phyloP scores from a whole-genome alignment of 2,113 vertebrate species.

The Nesospiza acunhae region DNA sequence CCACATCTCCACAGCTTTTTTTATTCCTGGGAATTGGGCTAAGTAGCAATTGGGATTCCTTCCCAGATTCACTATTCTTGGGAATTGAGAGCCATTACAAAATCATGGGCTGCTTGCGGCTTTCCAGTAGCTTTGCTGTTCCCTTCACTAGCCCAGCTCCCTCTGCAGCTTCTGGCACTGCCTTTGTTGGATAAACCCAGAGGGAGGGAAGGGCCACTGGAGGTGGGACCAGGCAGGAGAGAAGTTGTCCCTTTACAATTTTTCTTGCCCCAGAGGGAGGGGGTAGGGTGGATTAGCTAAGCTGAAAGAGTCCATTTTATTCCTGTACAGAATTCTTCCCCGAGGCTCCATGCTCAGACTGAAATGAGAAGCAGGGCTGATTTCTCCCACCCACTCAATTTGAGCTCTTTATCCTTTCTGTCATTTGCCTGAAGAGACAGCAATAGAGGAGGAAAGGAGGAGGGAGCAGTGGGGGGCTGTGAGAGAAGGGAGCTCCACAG shows the following conservation, averaged over 20 bases:
- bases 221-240: slow-evolving; percentile 34
- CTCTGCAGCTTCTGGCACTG: background rate
- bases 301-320: slow-evolving; percentile 53
- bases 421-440: slow-evolving; percentile 32
- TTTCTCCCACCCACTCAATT: slow-evolving; percentile 58
- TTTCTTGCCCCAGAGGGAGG: slow-evolving; percentile 24
- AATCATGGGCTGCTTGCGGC: background rate
- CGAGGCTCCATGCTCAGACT: slow-evolving; percentile 24
- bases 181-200: background rate
- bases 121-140: background rate
- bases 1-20: background rate
- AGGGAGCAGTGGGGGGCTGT: background rate
- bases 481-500: background rate
- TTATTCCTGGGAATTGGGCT: background rate
- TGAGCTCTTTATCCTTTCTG: slow-evolving; percentile 51
- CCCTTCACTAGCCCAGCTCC: background rate
- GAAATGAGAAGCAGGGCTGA: background rate
- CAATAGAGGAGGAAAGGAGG: background rate
- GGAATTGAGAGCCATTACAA: background rate
- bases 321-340: background rate
- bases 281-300: slow-evolving; percentile 25
- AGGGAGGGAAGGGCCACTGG: background rate
- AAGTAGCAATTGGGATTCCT: background rate
- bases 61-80: background rate
- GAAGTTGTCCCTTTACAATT: slow-evolving; percentile 19